Percentiles rank a stretch among this genome's conserved stretches.
These are phyloP conservation scores for Melanerpes formicivorus DNA, from an alignment of 2,113 vertebrate genomes.

Conservation along the genomic window DNA sequence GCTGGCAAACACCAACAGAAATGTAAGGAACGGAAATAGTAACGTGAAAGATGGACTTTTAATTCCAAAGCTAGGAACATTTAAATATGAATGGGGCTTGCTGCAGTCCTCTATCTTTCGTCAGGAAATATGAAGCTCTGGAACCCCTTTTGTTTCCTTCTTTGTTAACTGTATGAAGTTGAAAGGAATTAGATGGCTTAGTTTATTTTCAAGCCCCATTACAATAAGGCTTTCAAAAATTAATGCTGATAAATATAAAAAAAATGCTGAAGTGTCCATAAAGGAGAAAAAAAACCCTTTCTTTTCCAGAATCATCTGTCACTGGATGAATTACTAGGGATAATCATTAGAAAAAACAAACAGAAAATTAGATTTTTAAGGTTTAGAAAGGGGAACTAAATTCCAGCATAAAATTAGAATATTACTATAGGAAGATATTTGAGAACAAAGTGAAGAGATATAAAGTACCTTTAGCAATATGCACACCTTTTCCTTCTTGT, in stretches of 20 bases:
- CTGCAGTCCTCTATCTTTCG: conserved; percentile 53
- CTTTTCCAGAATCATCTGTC: background rate
- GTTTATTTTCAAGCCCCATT: conserved; percentile 50
- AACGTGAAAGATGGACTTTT: conserved; percentile 55
- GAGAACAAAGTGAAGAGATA: background rate
- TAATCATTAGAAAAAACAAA: conserved; percentile 2
- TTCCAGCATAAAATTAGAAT: conserved; percentile 5
- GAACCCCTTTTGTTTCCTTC: conserved; percentile 49
- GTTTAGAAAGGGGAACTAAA: background rate
- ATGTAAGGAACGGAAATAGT: conserved; percentile 38
- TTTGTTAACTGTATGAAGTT: conserved; percentile 65
- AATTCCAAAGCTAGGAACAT: conserved; percentile 59
- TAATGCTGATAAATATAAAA: conserved; percentile 58
- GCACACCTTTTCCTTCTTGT: background rate
- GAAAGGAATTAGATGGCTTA: conserved; percentile 41
- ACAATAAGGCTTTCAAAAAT: conserved; percentile 21
- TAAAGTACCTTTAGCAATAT: background rate
- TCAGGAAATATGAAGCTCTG: conserved; percentile 67
- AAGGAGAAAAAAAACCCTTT: conserved; percentile 30
- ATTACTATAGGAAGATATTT: background rate
- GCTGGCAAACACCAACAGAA: conserved; percentile 42
- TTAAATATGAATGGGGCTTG: conserved; percentile 70
- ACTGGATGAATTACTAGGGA: background rate
- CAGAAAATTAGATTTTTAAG: background rate
- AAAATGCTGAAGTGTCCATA: conserved; percentile 18